Conservation (phyloP, 2,113 vertebrate species). For the Guaruba guarouba region DNA sequence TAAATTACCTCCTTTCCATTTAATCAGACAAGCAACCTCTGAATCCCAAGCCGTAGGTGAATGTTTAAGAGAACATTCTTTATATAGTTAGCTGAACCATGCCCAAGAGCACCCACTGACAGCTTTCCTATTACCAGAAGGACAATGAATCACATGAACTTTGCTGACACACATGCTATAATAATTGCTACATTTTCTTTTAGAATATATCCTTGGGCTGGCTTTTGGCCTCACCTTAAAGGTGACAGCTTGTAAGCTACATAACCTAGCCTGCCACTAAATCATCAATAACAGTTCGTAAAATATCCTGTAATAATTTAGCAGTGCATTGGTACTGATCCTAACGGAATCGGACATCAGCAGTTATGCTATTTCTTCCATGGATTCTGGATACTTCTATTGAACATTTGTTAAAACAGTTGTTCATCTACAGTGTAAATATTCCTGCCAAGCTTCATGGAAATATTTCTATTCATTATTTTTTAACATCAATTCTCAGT, state of each 20-base stretch:
- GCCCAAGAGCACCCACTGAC: conserved; percentile 66
- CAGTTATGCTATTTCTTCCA: conserved; percentile 59
- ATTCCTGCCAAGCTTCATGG: conserved; percentile 53
- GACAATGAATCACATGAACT: conserved; percentile 71
- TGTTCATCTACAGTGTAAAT: conserved; percentile 47
- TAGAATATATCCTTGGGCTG: conserved; percentile 59
- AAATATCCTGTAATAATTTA: conserved; percentile 60
- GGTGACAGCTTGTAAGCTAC: conserved; percentile 62
- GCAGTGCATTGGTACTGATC: conserved; percentile 55
- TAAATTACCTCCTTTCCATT: conserved; percentile 70
- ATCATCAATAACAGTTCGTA: conserved; percentile 59
- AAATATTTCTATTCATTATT: conserved; percentile 56
- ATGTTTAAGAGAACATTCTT: conserved; percentile 63
- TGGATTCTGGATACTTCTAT: conserved; percentile 48
- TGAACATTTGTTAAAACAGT: conserved; percentile 71
- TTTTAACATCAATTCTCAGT: conserved; percentile 3
- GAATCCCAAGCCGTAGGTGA: conserved; percentile 65
- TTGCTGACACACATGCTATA: conserved; percentile 62
- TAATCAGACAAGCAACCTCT: conserved; percentile 68
- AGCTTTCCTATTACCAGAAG: conserved; percentile 72
- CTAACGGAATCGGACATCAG: conserved; percentile 68
- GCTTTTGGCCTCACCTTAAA: conserved; percentile 66
- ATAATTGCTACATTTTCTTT: conserved; percentile 72
- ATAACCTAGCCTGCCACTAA: conserved; percentile 58
- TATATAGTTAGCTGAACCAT: conserved; percentile 64